Evolutionary conservation across 92 coral and sea anemone species (phyloP).

Genomic region (Pocillopora grandis): DNA sequence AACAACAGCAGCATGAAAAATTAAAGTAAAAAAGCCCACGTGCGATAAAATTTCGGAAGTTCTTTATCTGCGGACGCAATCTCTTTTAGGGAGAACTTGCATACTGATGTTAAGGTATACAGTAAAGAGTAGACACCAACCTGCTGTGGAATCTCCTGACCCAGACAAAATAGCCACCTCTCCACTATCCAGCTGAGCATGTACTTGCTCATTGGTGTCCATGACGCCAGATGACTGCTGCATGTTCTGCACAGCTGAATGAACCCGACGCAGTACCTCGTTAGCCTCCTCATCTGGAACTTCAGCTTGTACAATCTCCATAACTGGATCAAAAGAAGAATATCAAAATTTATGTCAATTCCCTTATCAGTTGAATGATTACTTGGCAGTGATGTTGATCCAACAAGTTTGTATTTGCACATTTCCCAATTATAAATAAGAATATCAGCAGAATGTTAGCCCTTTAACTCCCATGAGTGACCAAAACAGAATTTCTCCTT

Average conservation of each 20-base stretch:
- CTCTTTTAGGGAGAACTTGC: too few relatives aligned
- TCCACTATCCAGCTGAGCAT: constrained; percentile 17
- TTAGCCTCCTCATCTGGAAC: constrained; percentile 25
- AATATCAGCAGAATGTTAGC: too few relatives aligned
- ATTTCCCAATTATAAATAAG: too few relatives aligned
- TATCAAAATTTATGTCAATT: background rate
- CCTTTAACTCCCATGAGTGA: too few relatives aligned
- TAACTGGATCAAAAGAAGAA: background rate
- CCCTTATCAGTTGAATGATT: background rate
- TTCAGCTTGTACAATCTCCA: constrained; percentile 38
- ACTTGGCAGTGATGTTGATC: too few relatives aligned
- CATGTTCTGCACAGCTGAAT: constrained; percentile 15
- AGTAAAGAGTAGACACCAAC: background rate
- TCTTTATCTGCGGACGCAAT: too few relatives aligned
- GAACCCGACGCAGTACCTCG: constrained; percentile 32
- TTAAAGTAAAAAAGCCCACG: too few relatives aligned
- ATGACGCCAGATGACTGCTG: constrained; percentile 14
- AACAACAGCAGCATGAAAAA: too few relatives aligned
- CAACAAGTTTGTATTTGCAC: too few relatives aligned
- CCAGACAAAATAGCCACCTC: constrained; percentile 16
- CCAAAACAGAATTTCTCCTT: too few relatives aligned
- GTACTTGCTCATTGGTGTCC: constrained; percentile 19
- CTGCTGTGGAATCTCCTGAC: constrained; percentile 14
- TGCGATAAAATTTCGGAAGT: too few relatives aligned
- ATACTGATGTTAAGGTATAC: too few relatives aligned